Base-by-base conservation (phyloP, 2,797 vertebrate genomes). In the Arnoldichthys spilopterus region DNA sequence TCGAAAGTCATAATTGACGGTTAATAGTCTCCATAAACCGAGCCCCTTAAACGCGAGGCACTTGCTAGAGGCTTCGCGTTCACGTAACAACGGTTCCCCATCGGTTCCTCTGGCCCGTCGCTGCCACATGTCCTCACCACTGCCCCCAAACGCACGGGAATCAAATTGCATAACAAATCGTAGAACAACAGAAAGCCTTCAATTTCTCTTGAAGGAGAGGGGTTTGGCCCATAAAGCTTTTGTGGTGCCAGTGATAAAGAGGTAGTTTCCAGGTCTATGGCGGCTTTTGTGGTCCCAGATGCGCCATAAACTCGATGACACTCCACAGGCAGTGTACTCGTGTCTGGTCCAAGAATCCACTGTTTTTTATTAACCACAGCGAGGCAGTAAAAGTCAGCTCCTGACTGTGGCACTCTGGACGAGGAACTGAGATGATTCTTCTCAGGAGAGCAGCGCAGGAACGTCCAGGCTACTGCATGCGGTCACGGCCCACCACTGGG, bases 221-320 rank as follows among this genome's bases (percentile, higher is more conserved):
- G 80, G 83, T 66, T 47, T 64, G 7, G 30, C 20, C 18, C 18
- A 26, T 56, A 56, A 56, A 12, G 53, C 18, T 62, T 62, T 22
- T 64, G 62, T 1, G 5, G 26, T 91, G 85, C 89, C 87, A 84
- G 86, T 83, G 88, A 93, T 92, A 91, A 91, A 91, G 88, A 88
- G 88, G 87, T 82, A 84, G 87, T 90, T 92, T 93, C 89, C 89
- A 92, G 86, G 82, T 82, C 88, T 90, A 83, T 72, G 86, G 90
- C 86, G 78, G 89, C 83, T 85, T 90, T 92, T 74, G 83, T 76
- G 82, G 86, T 89, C 90, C 88, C 89, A 68, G 66, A 70, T 85
- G 82, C 82, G 86, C 85, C 53, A 43, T 92, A 91, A 93, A 94
- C 88, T 86, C 83, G 83, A 84, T 91, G 88, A 92, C 89, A 89